Percentiles rank a stretch among this genome's conserved stretches.
Conservation (phyloP, 1,140 invertebrate genomes). For the Ips nitidus region DNA sequence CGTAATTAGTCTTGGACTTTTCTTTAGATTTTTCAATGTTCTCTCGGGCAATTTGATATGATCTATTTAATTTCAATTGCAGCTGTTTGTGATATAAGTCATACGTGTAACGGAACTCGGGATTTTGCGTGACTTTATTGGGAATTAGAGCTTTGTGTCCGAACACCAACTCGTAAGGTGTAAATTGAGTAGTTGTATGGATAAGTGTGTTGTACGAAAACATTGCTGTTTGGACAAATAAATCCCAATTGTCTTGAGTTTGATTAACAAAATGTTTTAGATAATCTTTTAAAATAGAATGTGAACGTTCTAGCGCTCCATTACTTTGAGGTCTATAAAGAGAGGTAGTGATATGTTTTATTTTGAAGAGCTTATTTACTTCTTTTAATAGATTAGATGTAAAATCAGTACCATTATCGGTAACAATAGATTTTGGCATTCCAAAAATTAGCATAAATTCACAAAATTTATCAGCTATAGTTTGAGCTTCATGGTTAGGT, state of each 20-base stretch:
- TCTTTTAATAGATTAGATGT: constrained; percentile 45
- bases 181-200: constrained; percentile 42
- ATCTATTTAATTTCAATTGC: constrained; percentile 44
- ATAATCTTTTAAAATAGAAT: constrained; percentile 51
- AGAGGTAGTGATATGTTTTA: constrained; percentile 39
- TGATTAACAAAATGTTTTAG: constrained; percentile 50
- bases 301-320: constrained; percentile 48
- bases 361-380: constrained; percentile 42
- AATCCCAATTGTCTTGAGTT: constrained; percentile 50
- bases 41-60: constrained; percentile 45
- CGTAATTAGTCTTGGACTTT: constrained; percentile 44
- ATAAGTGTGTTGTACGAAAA: constrained; percentile 50
- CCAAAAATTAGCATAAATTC: constrained; percentile 41
- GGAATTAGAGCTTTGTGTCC: constrained; percentile 44
- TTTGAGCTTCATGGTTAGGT: constrained; percentile 45
- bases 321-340: constrained; percentile 47
- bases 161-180: constrained; percentile 45
- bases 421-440: constrained; percentile 38
- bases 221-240: constrained; percentile 48
- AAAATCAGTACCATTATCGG: constrained; percentile 48
- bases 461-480: constrained; percentile 41
- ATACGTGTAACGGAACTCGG: constrained; percentile 43
- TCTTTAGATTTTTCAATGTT: constrained; percentile 41
- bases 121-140: constrained; percentile 28
- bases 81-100: constrained; percentile 44